phyloP scores from a whole-genome alignment of 2,113 vertebrate genomes.

The Chaenocephalus aceratus region DNA sequence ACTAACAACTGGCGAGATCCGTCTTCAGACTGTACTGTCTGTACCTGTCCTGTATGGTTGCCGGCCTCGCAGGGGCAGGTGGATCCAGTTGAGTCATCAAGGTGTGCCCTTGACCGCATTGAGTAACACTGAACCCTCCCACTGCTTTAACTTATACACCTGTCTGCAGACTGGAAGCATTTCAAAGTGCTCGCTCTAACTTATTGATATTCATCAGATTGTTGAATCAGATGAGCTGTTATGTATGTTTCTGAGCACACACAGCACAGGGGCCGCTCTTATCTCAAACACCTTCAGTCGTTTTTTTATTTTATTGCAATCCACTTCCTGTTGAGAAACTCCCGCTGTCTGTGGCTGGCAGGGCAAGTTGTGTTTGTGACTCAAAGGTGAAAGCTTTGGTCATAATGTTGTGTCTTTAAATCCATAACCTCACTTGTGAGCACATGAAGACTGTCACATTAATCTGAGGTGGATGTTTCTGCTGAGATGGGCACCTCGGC shows the following conservation, averaged over 20 bases:
- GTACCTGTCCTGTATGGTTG: conserved; percentile 81
- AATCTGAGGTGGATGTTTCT: conserved; percentile 1
- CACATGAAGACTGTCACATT: neutral
- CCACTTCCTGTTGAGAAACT: conserved; percentile 80
- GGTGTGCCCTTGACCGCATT: conserved; percentile 67
- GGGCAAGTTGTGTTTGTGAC: conserved; percentile 31
- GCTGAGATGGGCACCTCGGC: conserved; percentile 37
- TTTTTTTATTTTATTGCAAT: conserved; percentile 66
- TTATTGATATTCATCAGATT: conserved; percentile 30
- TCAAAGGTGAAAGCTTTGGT: conserved; percentile 38
- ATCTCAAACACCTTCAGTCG: conserved; percentile 74
- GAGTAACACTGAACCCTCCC: conserved; percentile 65
- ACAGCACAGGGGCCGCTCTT: conserved; percentile 44
- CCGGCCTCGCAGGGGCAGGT: conserved; percentile 74
- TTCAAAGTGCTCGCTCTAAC: conserved; percentile 17
- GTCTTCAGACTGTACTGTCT: conserved; percentile 83
- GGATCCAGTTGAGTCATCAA: conserved; percentile 71
- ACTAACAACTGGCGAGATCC: conserved; percentile 84
- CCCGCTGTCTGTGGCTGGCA: conserved; percentile 34
- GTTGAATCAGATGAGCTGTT: conserved; percentile 39
- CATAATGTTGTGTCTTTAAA: neutral
- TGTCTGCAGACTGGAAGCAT: conserved; percentile 1
- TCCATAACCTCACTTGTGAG: conserved; percentile 5
- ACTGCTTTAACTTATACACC: neutral
- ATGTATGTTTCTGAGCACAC: neutral